A percentile compares a stretch with the other conserved stretches of the same genome.
Conservation (phyloP, 2,888 invertebrate species). For the Platycnemis pennipes region DNA sequence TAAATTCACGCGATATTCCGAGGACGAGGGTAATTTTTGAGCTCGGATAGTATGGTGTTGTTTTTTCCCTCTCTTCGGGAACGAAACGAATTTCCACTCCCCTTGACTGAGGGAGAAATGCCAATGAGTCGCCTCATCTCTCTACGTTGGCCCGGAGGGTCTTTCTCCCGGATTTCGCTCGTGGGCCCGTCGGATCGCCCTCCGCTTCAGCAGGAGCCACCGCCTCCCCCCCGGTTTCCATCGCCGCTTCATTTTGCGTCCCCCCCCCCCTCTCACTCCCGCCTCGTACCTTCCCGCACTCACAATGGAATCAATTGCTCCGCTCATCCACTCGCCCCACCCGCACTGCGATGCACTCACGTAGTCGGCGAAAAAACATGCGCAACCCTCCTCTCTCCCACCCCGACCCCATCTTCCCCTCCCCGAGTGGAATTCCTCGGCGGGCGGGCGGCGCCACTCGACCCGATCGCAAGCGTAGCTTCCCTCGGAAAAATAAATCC, state of each 20-base stretch:
- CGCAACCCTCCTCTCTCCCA: background rate
- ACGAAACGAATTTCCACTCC: background rate
- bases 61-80: background rate
- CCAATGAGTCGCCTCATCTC: background rate
- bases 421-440: background rate
- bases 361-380: background rate
- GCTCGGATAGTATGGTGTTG: background rate
- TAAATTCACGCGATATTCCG: background rate
- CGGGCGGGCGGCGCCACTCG: constrained; percentile 9
- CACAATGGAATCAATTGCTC: background rate
- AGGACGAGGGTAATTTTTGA: background rate
- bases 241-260: background rate
- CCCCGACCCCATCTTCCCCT: background rate
- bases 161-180: background rate
- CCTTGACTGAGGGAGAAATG: background rate
- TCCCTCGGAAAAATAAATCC: constrained; percentile 24
- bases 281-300: too few species aligned
- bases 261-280: too few species aligned
- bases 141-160: background rate
- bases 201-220: background rate
- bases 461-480: background rate
- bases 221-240: background rate
- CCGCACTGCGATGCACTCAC: background rate
- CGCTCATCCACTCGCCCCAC: background rate
- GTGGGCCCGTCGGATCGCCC: background rate